Conservation (phyloP, 2,888 invertebrate genomes). For the Trissolcus japonicus region DNA sequence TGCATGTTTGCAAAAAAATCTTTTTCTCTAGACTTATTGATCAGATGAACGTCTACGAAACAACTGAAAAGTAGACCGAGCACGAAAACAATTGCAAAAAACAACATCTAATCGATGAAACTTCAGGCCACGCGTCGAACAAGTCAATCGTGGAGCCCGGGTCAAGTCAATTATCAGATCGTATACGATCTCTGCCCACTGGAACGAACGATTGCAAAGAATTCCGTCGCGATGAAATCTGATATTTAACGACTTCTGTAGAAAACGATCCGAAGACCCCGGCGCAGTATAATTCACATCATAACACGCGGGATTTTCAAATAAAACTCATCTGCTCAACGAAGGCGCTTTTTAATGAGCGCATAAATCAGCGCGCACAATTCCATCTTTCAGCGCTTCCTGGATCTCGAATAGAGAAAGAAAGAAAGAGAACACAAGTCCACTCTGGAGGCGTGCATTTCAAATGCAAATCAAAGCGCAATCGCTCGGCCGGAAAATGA, state of each 20-base stretch:
- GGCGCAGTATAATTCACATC: conserved; percentile 37
- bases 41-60: background rate
- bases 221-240: conserved; percentile 51
- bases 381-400: conserved; percentile 27
- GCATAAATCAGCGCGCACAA: conserved; percentile 31
- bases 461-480: conserved; percentile 42
- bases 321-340: conserved; percentile 20
- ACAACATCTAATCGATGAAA: conserved; percentile 10
- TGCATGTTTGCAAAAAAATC: too few species aligned
- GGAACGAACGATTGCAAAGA: conserved; percentile 27
- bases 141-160: conserved; percentile 67
- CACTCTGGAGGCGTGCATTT: conserved; percentile 19
- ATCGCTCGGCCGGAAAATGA: conserved; percentile 58
- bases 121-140: conserved; percentile 56
- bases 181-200: conserved; percentile 30
- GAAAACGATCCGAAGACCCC: conserved; percentile 33
- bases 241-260: conserved; percentile 56
- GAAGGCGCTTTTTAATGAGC: conserved; percentile 36
- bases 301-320: conserved; percentile 28
- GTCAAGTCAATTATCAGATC: conserved; percentile 68
- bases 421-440: background rate
- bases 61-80: background rate
- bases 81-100: conserved; percentile 1
- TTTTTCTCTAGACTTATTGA: background rate
- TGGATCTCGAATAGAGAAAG: conserved; percentile 14